Evolutionary conservation across 1,140 invertebrate species (phyloP), one percentile per base, ranked within the genome.

Genomic region (Cyrtorhinus lividipennis): DNA sequence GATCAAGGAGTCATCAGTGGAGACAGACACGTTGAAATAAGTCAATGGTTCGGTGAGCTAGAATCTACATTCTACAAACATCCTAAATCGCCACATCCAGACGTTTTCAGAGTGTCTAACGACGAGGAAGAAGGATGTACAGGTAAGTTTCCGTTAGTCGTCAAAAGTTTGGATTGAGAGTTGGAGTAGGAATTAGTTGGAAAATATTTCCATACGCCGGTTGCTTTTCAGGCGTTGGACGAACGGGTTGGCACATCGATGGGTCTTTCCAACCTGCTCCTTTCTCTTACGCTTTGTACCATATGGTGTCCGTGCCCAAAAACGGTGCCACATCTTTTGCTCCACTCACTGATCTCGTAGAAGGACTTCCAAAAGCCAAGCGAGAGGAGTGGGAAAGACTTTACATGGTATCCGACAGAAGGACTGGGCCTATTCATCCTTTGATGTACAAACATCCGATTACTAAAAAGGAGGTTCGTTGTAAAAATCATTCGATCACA

Each of bases 241-340:
- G 75, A 63, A 76, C 76, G 15, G 77, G 76, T 15, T 78, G 77
- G 77, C 77, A 78, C 64, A 77, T 78, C 56, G 77, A 78, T 71
- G 77, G 77, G 0, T 76, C 75, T 64, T 77, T 77, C 65, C 76
- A 77, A 69, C 68, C 69, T 22, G 70, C 73, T 56, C 76, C 76
- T 20, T 78, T 77, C 68, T 66, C 69, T 18, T 77, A 74, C 67
- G 72, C 76, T 25, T 60, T 77, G 1, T 76, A 76, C 63, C 72
- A 76, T 60, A 76, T 77, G 73, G 72, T 70, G 0, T 70, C 70
- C 26, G 71, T 77, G 10, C 76, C 76, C 1, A 74, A 70, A 65
- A 62, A 63, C 44, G 76, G 76, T 2, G 67, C 71, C 38, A 77
- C 76, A 38, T 71, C 70, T n/a, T 78, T 77, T 71, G 68, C 73